phyloP scores from a whole-genome alignment of 2,113 vertebrate genomes.

The Pipa parva region DNA sequence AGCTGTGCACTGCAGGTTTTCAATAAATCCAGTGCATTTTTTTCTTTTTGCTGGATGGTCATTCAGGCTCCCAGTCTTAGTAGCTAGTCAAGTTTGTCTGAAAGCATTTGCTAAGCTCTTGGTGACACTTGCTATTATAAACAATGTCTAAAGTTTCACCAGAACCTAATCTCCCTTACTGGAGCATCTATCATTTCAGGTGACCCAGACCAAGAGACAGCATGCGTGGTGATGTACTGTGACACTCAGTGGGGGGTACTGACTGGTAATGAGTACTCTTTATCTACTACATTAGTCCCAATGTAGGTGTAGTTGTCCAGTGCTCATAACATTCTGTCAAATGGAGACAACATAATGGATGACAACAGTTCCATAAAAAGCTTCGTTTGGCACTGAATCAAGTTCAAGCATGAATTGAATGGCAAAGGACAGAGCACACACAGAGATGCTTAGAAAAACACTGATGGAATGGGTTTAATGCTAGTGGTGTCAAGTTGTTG shows the following conservation, averaged over 20 bases:
- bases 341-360: conserved; percentile 47
- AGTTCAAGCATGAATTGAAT: conserved; percentile 49
- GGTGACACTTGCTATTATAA: conserved; percentile 61
- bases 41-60: conserved; percentile 47
- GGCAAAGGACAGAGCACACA: conserved; percentile 41
- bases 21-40: conserved; percentile 47
- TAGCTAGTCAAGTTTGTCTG: conserved; percentile 53
- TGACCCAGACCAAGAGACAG: conserved; percentile 62
- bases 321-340: conserved; percentile 46
- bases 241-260: conserved; percentile 51
- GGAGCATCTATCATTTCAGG: conserved; percentile 62
- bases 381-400: conserved; percentile 40
- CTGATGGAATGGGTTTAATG: conserved; percentile 50
- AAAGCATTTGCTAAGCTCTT: conserved; percentile 53
- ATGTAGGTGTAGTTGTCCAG: conserved; percentile 43
- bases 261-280: conserved; percentile 51
- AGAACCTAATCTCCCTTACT: conserved; percentile 59
- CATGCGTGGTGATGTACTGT: conserved; percentile 42
- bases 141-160: conserved; percentile 62
- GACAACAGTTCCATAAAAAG: conserved; percentile 37
- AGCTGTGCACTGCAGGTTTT: conserved; percentile 42
- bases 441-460: conserved; percentile 57
- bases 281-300: conserved; percentile 44
- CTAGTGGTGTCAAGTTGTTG: conserved; percentile 44
- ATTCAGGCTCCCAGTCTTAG: conserved; percentile 58